phyloP scores from a whole-genome alignment of 2,797 vertebrate genomes.

The Tamandua tetradactyla region DNA sequence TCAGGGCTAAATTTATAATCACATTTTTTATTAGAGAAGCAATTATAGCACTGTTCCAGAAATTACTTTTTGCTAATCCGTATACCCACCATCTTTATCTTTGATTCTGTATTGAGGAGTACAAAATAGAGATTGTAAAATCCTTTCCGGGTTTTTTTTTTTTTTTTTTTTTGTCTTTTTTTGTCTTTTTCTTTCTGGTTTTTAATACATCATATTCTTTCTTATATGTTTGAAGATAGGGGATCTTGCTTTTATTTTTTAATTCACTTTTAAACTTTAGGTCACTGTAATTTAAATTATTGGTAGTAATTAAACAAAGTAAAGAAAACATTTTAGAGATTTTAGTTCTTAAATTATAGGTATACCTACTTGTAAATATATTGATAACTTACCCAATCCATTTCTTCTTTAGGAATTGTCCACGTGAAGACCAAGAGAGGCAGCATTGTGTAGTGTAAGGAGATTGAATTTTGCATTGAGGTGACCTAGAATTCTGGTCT shows the following conservation, averaged over 20 bases:
- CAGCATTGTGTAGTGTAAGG: neutral
- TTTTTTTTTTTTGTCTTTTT: too few relatives aligned
- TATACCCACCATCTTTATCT: neutral
- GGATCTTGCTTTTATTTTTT: neutral
- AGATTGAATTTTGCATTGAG: slow-evolving; percentile 10
- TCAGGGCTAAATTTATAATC: slow-evolving; percentile 5
- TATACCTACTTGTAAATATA: neutral
- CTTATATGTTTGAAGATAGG: neutral
- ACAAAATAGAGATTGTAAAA: neutral
- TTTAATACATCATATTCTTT: neutral
- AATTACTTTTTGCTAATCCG: neutral
- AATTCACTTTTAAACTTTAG: slow-evolving; percentile 51
- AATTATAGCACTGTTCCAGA: neutral
- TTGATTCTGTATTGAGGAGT: slow-evolving; percentile 6
- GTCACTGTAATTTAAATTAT: slow-evolving; percentile 38
- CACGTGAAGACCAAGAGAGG: neutral
- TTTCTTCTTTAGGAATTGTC: slow-evolving; percentile 44
- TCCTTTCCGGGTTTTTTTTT: neutral
- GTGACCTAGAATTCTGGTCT: neutral
- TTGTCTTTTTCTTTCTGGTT: too few relatives aligned
- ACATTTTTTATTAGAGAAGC: slow-evolving; percentile 56
- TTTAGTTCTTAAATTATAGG: slow-evolving; percentile 20
- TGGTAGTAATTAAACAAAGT: neutral
- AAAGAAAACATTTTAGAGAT: slow-evolving; percentile 10
- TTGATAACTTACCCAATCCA: neutral